phyloP scores from a whole-genome alignment of 2,888 invertebrate genomes.

The Alsophila aescularia region DNA sequence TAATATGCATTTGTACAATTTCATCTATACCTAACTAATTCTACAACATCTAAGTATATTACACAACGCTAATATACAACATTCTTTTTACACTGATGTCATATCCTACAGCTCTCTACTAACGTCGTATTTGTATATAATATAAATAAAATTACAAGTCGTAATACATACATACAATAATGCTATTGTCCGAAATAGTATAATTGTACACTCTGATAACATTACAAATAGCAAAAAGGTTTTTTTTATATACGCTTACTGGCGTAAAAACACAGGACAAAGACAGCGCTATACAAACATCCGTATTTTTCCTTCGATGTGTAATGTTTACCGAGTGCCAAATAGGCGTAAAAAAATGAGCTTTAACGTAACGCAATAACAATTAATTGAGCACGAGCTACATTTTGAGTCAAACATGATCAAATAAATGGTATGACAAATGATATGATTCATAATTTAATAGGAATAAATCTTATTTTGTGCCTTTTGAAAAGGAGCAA shows the following conservation, averaged over 20 bases:
- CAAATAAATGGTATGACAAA: constrained; percentile 39
- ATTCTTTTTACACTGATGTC: constrained; percentile 79
- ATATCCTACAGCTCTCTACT: constrained; percentile 59
- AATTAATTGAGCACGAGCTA: constrained; percentile 61
- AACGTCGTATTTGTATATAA: constrained; percentile 41
- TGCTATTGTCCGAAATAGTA: constrained; percentile 48
- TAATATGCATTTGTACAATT: constrained; percentile 84
- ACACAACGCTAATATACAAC: constrained; percentile 80
- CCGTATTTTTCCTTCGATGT: constrained; percentile 3
- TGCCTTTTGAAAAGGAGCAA: constrained; percentile 37
- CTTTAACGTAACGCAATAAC: constrained; percentile 50
- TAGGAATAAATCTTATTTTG: constrained; percentile 30
- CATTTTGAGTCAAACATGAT: constrained; percentile 41
- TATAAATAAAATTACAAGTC: constrained; percentile 69
- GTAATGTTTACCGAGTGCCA: constrained; percentile 13
- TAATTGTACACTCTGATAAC: constrained; percentile 30
- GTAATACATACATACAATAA: constrained; percentile 48
- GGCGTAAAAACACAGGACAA: too few species aligned
- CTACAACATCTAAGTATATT: constrained; percentile 80
- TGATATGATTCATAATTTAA: constrained; percentile 42
- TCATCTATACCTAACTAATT: constrained; percentile 79
- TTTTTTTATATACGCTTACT: too few species aligned
- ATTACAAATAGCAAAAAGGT: constrained; percentile 3
- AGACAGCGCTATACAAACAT: background rate
- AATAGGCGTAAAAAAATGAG: constrained; percentile 45